Conservation (phyloP, 2,113 vertebrate species). For the Lonchura striata region DNA sequence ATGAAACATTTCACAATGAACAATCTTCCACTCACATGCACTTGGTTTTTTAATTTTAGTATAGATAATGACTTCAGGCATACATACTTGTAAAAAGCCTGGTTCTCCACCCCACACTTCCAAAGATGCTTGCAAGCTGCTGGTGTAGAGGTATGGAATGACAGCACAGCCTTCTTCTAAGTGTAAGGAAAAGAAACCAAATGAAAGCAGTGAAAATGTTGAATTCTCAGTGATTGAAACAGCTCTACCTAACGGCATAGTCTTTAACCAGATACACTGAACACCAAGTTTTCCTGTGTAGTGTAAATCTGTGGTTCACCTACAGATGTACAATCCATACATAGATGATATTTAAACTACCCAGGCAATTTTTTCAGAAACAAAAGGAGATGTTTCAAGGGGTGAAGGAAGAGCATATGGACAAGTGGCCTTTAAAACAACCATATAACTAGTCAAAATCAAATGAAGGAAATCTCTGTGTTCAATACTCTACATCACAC, state of each 20-base stretch:
- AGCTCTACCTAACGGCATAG: not conserved
- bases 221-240: not conserved
- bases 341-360: not conserved
- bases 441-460: not conserved
- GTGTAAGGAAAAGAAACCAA: constrained; percentile 58
- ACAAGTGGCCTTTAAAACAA: not conserved
- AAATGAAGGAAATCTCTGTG: not conserved
- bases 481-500: not conserved
- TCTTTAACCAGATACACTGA: not conserved
- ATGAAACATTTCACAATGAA: not conserved
- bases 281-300: not conserved
- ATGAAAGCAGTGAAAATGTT: not conserved
- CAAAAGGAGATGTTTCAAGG: not conserved
- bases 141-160: constrained; percentile 96
- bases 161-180: constrained; percentile 94
- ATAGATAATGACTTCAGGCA: not conserved
- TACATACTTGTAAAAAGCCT: constrained; percentile 98
- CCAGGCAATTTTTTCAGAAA: not conserved
- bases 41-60: not conserved
- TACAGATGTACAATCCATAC: accelerated
- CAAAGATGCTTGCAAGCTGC: constrained; percentile 98
- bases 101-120: constrained; percentile 98
- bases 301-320: not conserved
- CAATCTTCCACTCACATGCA: not conserved
- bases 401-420: not conserved